Evolutionary conservation across 37 sponge, comb jelly and placozoan genomes (phyloP), one percentile per base, ranked within the genome.

Genomic region (Agelas oroides): DNA sequence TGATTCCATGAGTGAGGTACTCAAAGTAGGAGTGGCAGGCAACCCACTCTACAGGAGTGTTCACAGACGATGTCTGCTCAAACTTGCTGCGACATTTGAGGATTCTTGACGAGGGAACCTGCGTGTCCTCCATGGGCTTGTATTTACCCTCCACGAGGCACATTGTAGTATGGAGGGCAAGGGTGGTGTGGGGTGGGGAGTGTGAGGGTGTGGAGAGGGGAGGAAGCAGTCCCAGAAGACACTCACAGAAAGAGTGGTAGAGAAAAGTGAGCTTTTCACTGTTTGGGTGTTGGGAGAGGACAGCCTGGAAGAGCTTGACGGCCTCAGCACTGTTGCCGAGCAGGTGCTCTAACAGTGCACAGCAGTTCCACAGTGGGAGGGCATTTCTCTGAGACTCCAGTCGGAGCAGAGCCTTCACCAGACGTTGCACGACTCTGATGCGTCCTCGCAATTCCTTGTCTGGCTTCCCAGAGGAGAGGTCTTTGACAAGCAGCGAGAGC

Each of bases 391-490:
- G 82, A 5, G 33, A n/a, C 8, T 89, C 65, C 0, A 61, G 71
- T 30, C 79, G 78, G 34, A 94, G 82, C 0, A 95, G 63, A 15
- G 32, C 35, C 57, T 93, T 93, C 36, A 77, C 68, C 71, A 89
- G 61, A 52, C 71, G 86, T 40, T 89, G 71, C 31, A 86, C 53
- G 25, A 46, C 20, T 31, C 85, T 85, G 5, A 74, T 57, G 19
- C 32, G 54, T 15, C 53, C 53, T 41, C 64, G 79, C 54, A 71
- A 14, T 28, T 13, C 39, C 37, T 21, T 24, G 28, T 39, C 69
- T 53, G 62, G 25, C 5, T 61, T 23, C 62, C 2, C 3, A 61
- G 62, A 61, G 62, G 62, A 61, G 62, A 61, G 62, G 60, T 33
- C 28, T 13, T 74, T 31, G 21, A 79, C 33, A 0, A 81, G 32